Evolutionary conservation across 2,888 invertebrate genomes (phyloP).

Genomic region (Hyposoter dolosus): DNA sequence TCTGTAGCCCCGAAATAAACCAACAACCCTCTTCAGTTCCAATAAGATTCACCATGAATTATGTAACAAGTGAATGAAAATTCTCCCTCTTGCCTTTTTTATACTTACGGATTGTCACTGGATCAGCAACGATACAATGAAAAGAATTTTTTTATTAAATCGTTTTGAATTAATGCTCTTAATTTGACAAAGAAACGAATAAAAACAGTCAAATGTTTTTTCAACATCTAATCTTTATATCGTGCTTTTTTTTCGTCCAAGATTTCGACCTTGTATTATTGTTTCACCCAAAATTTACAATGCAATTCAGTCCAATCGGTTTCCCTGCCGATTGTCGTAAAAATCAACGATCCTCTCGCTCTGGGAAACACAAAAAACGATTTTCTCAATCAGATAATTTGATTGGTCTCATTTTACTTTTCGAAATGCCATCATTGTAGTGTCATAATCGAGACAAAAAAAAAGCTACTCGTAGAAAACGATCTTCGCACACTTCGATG

Average conservation of each 20-base stretch:
- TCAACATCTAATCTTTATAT: neutral
- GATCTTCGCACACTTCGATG: neutral
- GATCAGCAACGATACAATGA: neutral
- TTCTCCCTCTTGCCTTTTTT: neutral
- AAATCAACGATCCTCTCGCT: slow-evolving; percentile 3
- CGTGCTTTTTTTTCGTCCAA: neutral
- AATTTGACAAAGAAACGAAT: neutral
- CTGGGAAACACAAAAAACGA: neutral
- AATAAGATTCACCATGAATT: slow-evolving; percentile 59
- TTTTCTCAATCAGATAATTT: slow-evolving; percentile 39
- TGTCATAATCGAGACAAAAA: slow-evolving; percentile 8
- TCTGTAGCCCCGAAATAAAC: slow-evolving; percentile 45
- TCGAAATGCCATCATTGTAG: slow-evolving; percentile 40
- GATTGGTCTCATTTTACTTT: slow-evolving; percentile 30
- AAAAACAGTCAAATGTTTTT: neutral
- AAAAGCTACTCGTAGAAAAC: neutral
- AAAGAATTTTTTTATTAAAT: neutral
- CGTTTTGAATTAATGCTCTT: neutral
- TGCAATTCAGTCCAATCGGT: slow-evolving; percentile 21
- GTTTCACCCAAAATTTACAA: slow-evolving; percentile 8
- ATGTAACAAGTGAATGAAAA: slow-evolving; percentile 35
- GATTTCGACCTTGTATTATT: neutral
- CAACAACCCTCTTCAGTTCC: slow-evolving; percentile 50
- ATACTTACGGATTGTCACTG: neutral
- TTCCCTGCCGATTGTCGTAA: slow-evolving; percentile 16